phyloP scores from a whole-genome alignment of 2,113 vertebrate genomes.

The Oxygymnocypris stewartii region DNA sequence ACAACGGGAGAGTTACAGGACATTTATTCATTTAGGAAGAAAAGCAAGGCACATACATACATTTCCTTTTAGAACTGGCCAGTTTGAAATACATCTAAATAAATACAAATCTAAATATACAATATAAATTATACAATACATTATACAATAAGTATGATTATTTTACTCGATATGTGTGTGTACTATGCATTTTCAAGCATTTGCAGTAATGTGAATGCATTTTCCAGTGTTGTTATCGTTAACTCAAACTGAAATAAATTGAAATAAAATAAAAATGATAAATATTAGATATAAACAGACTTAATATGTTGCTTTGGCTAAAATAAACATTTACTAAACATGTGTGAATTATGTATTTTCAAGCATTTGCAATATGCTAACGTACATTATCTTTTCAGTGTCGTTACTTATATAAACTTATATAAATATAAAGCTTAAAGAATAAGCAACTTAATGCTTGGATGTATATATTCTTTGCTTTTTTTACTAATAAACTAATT shows the following conservation, averaged over 20 bases:
- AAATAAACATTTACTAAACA: neutral
- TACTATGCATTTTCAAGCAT: neutral
- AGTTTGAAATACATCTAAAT: neutral
- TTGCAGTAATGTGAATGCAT: neutral
- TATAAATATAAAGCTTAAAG: neutral
- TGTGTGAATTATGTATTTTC: neutral
- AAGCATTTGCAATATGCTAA: neutral
- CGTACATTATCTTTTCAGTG: neutral
- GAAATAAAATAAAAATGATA: neutral
- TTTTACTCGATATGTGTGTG: neutral
- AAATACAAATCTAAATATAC: too few species aligned
- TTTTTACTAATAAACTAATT: too few species aligned
- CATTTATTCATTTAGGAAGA: neutral
- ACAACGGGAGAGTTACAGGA: constrained; percentile 11
- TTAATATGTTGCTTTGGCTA: neutral
- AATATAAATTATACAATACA: too few species aligned
- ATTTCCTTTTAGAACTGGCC: neutral
- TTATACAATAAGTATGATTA: neutral
- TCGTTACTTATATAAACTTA: neutral
- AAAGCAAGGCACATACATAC: neutral
- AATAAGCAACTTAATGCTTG: neutral
- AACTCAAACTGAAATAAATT: neutral
- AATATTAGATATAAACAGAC: neutral
- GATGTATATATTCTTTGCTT: neutral
- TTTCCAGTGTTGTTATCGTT: neutral